phyloP scores from a whole-genome alignment of 2,113 vertebrate species.

The Natator depressus region DNA sequence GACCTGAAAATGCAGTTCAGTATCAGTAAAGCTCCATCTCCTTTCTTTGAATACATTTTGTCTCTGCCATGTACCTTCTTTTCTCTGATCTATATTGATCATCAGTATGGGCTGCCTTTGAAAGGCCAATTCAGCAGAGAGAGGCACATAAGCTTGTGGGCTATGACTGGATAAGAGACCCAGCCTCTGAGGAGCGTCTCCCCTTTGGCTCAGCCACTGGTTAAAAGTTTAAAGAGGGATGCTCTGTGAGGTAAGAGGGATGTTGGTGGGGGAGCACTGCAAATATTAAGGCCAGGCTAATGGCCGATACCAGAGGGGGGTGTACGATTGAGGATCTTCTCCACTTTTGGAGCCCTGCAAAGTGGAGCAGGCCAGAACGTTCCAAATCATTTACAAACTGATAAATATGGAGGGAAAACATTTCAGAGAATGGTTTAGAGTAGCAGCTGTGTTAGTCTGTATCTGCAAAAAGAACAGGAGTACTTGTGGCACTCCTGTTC shows the following conservation, averaged over 20 bases:
- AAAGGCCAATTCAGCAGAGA: neutral
- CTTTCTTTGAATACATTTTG: neutral
- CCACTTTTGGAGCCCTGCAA: neutral
- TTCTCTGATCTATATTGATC: neutral
- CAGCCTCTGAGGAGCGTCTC: neutral
- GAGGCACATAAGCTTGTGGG: neutral
- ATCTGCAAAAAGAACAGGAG: too few relatives aligned
- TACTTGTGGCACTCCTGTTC: too few relatives aligned
- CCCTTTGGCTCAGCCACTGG: neutral
- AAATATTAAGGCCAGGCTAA: neutral
- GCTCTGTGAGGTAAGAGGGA: constrained; percentile 18
- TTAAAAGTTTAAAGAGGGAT: neutral
- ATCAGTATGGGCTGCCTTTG: neutral
- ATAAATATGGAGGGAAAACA: neutral
- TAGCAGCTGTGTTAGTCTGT: too few relatives aligned
- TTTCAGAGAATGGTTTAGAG: neutral
- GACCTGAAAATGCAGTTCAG: neutral
- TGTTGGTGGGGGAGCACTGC: neutral
- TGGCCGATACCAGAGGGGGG: accelerated
- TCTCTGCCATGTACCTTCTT: neutral
- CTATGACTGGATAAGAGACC: neutral
- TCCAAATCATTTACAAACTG: neutral
- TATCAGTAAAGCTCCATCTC: neutral
- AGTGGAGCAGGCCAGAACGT: neutral
- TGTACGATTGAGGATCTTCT: neutral